Conservation (phyloP, 2,888 invertebrate genomes). For the Disparrhopalites patrizii region DNA sequence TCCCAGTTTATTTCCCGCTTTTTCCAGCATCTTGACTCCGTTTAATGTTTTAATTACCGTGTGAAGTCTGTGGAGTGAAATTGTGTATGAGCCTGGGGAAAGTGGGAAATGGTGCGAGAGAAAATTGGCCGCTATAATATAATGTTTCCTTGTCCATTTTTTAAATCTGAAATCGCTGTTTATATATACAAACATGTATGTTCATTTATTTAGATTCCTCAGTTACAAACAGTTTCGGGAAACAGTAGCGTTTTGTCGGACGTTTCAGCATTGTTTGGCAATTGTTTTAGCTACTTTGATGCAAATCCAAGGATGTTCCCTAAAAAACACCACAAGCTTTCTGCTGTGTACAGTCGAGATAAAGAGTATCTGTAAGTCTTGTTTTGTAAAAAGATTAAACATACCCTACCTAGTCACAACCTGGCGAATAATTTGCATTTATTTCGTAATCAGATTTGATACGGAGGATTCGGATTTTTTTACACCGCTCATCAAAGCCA, state of each 20-base stretch:
- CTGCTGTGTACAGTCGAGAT: constrained; percentile 83
- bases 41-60: no score
- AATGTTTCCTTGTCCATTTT: no score
- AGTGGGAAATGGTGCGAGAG: not conserved
- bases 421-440: not conserved
- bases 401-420: not conserved
- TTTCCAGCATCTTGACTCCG: no score
- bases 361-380: constrained; percentile 82
- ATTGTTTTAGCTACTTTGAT: constrained; percentile 60
- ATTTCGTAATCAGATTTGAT: constrained; percentile 38
- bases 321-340: constrained; percentile 71
- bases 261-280: constrained; percentile 56
- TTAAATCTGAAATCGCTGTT: no score
- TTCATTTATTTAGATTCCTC: not conserved
- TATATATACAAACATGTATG: no score
- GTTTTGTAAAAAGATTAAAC: not conserved
- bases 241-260: constrained; percentile 2
- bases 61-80: not conserved
- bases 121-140: no score
- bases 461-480: constrained; percentile 75
- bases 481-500: constrained; percentile 75
- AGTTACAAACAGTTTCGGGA: not conserved
- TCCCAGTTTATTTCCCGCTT: no score
- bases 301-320: constrained; percentile 72
- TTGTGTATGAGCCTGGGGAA: not conserved